Evolutionary conservation across 1,140 invertebrate genomes (phyloP).

Genomic region (Diabrotica virgifera): DNA sequence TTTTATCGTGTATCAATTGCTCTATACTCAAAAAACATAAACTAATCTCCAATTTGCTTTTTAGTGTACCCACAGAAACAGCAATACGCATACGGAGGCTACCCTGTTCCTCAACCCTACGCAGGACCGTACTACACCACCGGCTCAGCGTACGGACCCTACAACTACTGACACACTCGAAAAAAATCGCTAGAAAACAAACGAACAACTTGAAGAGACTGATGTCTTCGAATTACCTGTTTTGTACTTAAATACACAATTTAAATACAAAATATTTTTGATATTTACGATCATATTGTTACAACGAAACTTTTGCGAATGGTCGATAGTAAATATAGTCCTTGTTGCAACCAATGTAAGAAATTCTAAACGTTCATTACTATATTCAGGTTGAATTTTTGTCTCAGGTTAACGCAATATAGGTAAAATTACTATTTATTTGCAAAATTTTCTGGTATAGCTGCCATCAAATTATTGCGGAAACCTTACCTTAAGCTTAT

Average conservation of each 20-base stretch:
- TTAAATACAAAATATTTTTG: no score
- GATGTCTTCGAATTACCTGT: constrained; percentile 5
- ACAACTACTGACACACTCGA: constrained; percentile 68
- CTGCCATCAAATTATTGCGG: no score
- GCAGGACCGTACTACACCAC: constrained; percentile 77
- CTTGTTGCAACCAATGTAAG: no score
- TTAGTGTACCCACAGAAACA: constrained; percentile 92
- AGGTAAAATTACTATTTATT: not conserved
- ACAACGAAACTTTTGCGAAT: no score
- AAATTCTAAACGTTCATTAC: no score
- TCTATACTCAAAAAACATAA: no score
- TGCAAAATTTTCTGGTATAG: not conserved
- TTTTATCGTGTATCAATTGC: no score
- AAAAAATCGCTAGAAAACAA: not conserved
- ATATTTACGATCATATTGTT: no score
- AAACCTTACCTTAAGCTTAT: no score
- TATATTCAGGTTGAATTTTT: no score
- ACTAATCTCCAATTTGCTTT: constrained; percentile 33
- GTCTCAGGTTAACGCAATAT: not conserved
- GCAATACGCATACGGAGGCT: constrained; percentile 83
- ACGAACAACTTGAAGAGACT: constrained; percentile 15
- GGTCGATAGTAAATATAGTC: no score
- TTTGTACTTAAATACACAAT: not conserved
- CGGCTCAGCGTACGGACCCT: constrained; percentile 88
- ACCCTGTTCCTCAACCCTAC: constrained; percentile 75